phyloP scores from a whole-genome alignment of 2,888 invertebrate species.

The Colletes collaris region DNA sequence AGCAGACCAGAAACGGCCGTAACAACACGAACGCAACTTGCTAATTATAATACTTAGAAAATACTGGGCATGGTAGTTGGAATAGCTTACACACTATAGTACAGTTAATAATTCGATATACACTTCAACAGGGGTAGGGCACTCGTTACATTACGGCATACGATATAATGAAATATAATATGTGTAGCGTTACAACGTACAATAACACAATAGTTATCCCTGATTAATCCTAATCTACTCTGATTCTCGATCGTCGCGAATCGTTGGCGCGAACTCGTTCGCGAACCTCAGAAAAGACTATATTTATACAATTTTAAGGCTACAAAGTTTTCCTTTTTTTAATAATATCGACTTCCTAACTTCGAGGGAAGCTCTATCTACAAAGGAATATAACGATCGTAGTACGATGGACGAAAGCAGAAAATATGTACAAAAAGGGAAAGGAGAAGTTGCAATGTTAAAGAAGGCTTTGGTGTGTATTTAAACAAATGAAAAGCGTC shows the following conservation, averaged over 20 bases:
- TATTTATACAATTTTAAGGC: too few relatives aligned
- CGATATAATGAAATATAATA: constrained; percentile 65
- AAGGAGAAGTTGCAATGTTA: neutral
- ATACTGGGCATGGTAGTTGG: constrained; percentile 79
- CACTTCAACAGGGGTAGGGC: constrained; percentile 73
- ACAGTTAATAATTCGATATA: constrained; percentile 73
- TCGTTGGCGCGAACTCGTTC: constrained; percentile 24
- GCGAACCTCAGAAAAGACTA: constrained; percentile 1
- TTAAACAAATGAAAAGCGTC: neutral
- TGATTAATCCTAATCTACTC: constrained; percentile 53
- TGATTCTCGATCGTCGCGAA: constrained; percentile 34
- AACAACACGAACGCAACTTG: constrained; percentile 55
- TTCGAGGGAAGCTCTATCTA: too few relatives aligned
- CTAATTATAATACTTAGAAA: constrained; percentile 74
- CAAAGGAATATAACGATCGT: too few relatives aligned
- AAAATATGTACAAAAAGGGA: neutral
- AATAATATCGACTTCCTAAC: neutral
- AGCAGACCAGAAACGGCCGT: constrained; percentile 37
- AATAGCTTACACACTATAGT: constrained; percentile 73
- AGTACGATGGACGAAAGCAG: neutral
- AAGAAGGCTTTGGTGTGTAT: neutral
- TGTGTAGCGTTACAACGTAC: constrained; percentile 60
- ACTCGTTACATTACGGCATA: constrained; percentile 69
- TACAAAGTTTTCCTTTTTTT: neutral
- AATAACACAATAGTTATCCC: constrained; percentile 57